phyloP scores from a whole-genome alignment of 2,888 invertebrate species.

The Sericinus montela region DNA sequence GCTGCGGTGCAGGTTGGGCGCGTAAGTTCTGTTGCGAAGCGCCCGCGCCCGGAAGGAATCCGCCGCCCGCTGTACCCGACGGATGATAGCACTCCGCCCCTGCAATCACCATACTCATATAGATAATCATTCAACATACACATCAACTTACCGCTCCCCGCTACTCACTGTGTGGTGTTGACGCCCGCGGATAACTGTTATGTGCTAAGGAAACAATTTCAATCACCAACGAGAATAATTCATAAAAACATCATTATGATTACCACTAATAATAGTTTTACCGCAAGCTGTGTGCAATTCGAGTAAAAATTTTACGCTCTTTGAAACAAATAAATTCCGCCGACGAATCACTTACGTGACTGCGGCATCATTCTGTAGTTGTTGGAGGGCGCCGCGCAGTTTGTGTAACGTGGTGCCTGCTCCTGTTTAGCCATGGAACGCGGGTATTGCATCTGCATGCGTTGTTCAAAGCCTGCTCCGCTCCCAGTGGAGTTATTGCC shows the following conservation, averaged over 20 bases:
- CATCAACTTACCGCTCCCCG: not conserved
- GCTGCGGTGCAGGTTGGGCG: conserved; percentile 39
- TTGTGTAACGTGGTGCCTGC: conserved; percentile 53
- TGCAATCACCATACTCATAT: conserved; percentile 51
- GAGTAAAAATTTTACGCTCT: not conserved
- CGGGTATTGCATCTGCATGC: conserved; percentile 34
- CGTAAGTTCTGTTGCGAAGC: conserved; percentile 49
- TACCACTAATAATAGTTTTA: too few species aligned
- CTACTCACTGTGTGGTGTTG: conserved; percentile 74
- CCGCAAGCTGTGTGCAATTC: too few species aligned
- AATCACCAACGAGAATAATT: too few species aligned
- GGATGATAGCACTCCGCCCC: conserved; percentile 70
- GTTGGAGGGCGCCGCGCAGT: conserved; percentile 56
- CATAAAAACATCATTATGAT: too few species aligned
- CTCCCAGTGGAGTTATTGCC: conserved; percentile 53
- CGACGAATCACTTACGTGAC: conserved; percentile 52
- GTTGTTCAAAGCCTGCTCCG: conserved; percentile 32
- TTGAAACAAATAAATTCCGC: not conserved
- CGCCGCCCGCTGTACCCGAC: conserved; percentile 48
- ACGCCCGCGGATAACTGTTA: conserved; percentile 71
- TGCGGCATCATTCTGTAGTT: conserved; percentile 60
- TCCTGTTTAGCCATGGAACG: conserved; percentile 51
- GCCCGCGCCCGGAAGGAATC: conserved; percentile 54
- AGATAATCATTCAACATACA: too few species aligned
- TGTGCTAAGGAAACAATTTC: conserved; percentile 55